Evolutionary conservation across 2,797 vertebrate genomes (phyloP).

Genomic region (Paedocypris micromegethes): DNA sequence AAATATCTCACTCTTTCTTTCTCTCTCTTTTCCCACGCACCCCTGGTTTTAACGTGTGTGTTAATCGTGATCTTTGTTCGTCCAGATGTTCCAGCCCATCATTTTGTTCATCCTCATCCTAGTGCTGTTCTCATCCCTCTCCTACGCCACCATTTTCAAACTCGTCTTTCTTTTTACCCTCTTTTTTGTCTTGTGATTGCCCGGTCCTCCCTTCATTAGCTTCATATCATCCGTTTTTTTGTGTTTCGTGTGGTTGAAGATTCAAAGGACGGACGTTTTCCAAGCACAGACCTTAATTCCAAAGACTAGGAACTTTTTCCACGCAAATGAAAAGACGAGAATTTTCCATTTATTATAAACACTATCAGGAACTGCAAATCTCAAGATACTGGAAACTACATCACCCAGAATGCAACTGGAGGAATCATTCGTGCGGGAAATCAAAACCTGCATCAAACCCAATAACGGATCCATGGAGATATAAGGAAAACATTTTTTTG

Average conservation of each 20-base stretch:
- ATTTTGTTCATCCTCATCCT: slow-evolving; percentile 99
- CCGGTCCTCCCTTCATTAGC: slow-evolving; percentile 51
- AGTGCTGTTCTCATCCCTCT: slow-evolving; percentile 97
- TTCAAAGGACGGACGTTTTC: slow-evolving; percentile 82
- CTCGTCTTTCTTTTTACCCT: slow-evolving; percentile 98
- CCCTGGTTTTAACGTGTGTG: slow-evolving; percentile 54
- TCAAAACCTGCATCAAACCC: too few relatives aligned
- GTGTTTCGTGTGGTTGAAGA: slow-evolving; percentile 79
- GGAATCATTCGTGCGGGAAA: too few relatives aligned
- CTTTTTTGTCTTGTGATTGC: slow-evolving; percentile 94
- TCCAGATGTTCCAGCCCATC: slow-evolving; percentile 99
- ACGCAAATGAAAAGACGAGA: slow-evolving; percentile 11
- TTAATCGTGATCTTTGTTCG: slow-evolving; percentile 69
- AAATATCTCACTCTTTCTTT: slow-evolving; percentile 36
- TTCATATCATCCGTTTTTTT: slow-evolving; percentile 72
- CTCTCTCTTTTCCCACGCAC: slow-evolving; percentile 34
- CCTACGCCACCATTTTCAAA: slow-evolving; percentile 98
- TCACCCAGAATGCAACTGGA: slow-evolving; percentile 43
- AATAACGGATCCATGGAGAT: too few relatives aligned
- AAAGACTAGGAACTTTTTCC: slow-evolving; percentile 9
- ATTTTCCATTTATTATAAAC: slow-evolving; percentile 1
- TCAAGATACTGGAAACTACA: slow-evolving; percentile 47
- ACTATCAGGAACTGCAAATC: neutral
- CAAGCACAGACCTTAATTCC: slow-evolving; percentile 59
- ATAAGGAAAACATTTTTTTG: too few relatives aligned